Evolutionary conservation across 2,888 invertebrate genomes (phyloP), one percentile per base, ranked within the genome.

Genomic region (Rotaria sp.): DNA sequence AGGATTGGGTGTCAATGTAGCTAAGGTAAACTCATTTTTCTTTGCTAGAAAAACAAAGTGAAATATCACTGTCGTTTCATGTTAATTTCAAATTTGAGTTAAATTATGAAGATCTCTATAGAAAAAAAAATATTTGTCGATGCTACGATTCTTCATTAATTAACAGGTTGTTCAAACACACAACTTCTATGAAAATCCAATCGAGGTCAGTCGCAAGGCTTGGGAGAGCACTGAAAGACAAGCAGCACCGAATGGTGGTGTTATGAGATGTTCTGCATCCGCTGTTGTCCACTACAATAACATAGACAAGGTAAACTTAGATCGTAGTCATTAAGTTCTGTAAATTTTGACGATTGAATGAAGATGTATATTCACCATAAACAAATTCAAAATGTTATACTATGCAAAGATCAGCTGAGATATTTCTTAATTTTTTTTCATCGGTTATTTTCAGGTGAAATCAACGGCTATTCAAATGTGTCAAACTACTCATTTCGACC

Each of bases 1-100:
- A 45, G 85, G 85, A 35, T 75, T 85, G 30, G 85, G 85, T 11
- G 21, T 50, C 30, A 85, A 74, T 45, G 67, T 80, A 48, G 35
- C 35, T 26, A 24, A 41, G 30, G 85, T 85, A 11, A 30, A 30
- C 8, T 30, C 7, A 10, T 26, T 11, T 48, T 15, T 48, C 2
- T 10, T 48, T 48, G 13, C 8, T 41, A 41, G 8, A 41, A 41
- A 41, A 41, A 11, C 48, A 48, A 15, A 48, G 2, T 13, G 2
- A 10, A 11, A 48, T 48, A 1, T 13, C 10, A 15, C 2, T 48
- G 7, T 11, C 13, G 2, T 48, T 48, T 48, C 5, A 11, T 45
- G 5, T 45, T 45, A 11, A 45, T 45, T 45, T 45, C 11, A 45
- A 45, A 45, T 45, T 45, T 11, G 45, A 45, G 5, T 45, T 5